phyloP scores from a whole-genome alignment of 2,888 invertebrate species.

The Arctia plantaginis region DNA sequence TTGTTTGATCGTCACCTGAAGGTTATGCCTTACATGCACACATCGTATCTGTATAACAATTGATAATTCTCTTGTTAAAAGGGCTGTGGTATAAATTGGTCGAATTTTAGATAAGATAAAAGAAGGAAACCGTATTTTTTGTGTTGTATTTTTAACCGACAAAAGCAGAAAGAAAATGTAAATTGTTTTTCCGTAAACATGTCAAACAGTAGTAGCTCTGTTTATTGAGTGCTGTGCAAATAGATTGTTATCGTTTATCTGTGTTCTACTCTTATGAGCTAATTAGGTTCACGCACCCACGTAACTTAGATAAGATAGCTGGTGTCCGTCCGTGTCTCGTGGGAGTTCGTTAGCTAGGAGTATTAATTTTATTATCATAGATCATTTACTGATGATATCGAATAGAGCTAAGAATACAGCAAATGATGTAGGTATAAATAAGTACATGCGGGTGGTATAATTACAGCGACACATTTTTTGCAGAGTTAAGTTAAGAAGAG shows the following conservation, averaged over 20 bases:
- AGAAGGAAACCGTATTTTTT: too few relatives aligned
- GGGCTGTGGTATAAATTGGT: too few relatives aligned
- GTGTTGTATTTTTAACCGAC: background rate
- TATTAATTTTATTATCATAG: background rate
- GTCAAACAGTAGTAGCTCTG: conserved; percentile 1
- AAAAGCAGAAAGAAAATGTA: background rate
- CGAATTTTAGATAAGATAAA: too few relatives aligned
- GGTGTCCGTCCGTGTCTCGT: conserved; percentile 25
- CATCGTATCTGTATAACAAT: background rate
- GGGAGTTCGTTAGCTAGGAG: conserved; percentile 4
- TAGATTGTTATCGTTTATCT: conserved; percentile 33
- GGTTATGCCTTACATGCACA: background rate
- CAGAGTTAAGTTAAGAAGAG: too few relatives aligned
- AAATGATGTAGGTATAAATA: too few relatives aligned
- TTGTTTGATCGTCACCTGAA: background rate
- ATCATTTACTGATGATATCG: background rate
- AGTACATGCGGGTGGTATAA: background rate
- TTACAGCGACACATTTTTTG: too few relatives aligned
- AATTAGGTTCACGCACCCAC: conserved; percentile 43
- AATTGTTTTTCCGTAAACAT: background rate
- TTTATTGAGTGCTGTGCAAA: conserved; percentile 33
- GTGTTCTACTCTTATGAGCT: conserved; percentile 28
- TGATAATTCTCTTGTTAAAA: too few relatives aligned
- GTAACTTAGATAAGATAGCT: conserved; percentile 40
- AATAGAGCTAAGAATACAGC: background rate